phyloP scores from a whole-genome alignment of 2,888 invertebrate species.

The Seira ritae region DNA sequence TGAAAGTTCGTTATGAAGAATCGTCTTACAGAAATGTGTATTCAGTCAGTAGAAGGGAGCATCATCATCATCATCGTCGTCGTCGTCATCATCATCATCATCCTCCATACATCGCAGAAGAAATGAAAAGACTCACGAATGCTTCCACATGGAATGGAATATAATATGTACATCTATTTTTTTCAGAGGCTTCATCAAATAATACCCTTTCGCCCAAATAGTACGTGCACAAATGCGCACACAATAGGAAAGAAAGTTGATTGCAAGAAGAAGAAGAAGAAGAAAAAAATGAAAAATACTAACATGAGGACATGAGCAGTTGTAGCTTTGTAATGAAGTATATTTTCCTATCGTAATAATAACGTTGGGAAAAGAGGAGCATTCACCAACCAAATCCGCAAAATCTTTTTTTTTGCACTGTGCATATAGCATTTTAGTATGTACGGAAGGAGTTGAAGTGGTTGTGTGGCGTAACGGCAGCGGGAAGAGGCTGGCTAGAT shows the following conservation, averaged over 20 bases:
- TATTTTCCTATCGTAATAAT: not conserved
- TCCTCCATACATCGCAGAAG: too few species aligned
- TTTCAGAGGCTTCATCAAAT: conserved; percentile 9
- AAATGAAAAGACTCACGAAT: too few species aligned
- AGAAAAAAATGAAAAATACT: conserved; percentile 4
- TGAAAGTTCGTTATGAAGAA: conserved; percentile 59
- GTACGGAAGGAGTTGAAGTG: not conserved
- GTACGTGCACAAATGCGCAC: conserved; percentile 32
- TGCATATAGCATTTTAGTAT: not conserved
- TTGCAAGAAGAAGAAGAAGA: conserved; percentile 8
- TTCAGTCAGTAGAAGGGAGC: conserved; percentile 11
- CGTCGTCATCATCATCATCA: too few species aligned
- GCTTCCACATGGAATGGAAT: too few species aligned
- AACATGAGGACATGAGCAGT: not conserved
- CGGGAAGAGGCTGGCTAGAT: not conserved
- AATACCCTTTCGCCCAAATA: conserved; percentile 17
- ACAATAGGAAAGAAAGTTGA: conserved; percentile 14
- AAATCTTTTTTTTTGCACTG: too few species aligned
- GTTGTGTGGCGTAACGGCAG: not conserved
- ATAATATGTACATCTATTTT: too few species aligned
- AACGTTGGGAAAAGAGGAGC: not conserved
- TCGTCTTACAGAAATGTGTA: conserved; percentile 22
- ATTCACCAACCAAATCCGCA: not conserved
- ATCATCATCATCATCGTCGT: conserved; percentile 31
- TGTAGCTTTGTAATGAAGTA: not conserved